Evolutionary conservation across 1,140 invertebrate species (phyloP).

Genomic region (Luehdorfia chinensis): DNA sequence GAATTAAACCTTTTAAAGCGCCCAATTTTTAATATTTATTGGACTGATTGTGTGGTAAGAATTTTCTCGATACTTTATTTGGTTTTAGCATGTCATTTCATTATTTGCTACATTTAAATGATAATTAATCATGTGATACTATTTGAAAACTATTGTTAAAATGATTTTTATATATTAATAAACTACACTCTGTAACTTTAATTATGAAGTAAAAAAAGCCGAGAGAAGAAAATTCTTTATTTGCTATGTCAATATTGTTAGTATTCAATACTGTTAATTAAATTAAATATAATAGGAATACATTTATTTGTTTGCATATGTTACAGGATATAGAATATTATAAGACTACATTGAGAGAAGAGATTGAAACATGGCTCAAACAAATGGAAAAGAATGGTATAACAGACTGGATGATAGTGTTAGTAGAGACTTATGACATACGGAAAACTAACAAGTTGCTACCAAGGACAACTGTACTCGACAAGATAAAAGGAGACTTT

Average conservation of each 20-base stretch:
- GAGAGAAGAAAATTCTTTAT: too few relatives aligned
- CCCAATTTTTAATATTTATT: conserved; percentile 96
- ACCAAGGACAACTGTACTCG: conserved; percentile 93
- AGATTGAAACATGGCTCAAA: conserved; percentile 92
- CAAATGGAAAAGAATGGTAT: conserved; percentile 85
- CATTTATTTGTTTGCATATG: too few relatives aligned
- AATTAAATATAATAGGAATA: too few relatives aligned
- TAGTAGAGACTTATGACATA: conserved; percentile 95
- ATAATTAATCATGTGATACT: too few relatives aligned
- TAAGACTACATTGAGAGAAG: conserved; percentile 90
- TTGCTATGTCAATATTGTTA: too few relatives aligned
- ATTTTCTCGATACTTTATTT: conserved; percentile 11
- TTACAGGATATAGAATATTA: conserved; percentile 94
- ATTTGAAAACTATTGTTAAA: too few relatives aligned
- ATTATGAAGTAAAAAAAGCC: too few relatives aligned
- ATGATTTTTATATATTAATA: too few relatives aligned
- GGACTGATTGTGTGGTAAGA: conserved; percentile 94
- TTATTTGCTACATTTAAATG: conserved; percentile 1
- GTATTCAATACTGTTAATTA: too few relatives aligned
- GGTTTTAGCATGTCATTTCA: not conserved
- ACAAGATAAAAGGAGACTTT: conserved; percentile 97
- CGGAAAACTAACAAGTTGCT: conserved; percentile 94
- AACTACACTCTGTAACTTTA: too few relatives aligned
- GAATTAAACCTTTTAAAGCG: conserved; percentile 89
- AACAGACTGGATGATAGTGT: conserved; percentile 95